Evolutionary conservation across 2,888 invertebrate genomes (phyloP), one percentile per base, ranked within the genome.

Genomic region (Electrophaes corylata): DNA sequence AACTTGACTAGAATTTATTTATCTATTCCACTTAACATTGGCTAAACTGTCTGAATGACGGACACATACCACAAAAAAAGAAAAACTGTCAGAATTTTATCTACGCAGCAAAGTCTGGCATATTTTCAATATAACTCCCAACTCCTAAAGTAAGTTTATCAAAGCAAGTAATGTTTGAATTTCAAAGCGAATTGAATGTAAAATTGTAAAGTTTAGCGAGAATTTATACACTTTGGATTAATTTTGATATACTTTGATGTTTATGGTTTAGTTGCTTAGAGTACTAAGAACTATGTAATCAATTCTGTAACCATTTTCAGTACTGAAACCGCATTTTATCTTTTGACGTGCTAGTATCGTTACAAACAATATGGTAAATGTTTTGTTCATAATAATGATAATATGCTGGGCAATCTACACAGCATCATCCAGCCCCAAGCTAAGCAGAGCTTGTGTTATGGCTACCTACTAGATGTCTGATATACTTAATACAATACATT

Each of bases 111-210:
- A 33, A 33, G 12, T 33, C 4, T 39, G 40, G 39, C 39, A 39
- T 16, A 50, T 45, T 45, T 45, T 26, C 16, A 33, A 33, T 52
- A 18, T 3, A 12, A 26, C 12, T 19, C 11, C 23, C 10, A 19
- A 44, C 26, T 39, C 12, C 20, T n/a, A 31, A 49, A 49, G 47
- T 54, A 23, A 54, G 41, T 43, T 47, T 49, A 49, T 48, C 48
- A 56, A 45, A 49, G 11, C 31, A 12, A 53, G 26, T 26, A 37
- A 43, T 44, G 20, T 49, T 56, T 39, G 44, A 56, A 49, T 40
- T 56, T 20, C 14, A 26, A 48, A 55, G 29, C 14, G 44, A 49
- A 48, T 48, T 41, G 31, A 31, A 5, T 43, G 16, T 33, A 46
- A 40, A 20, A 18, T 48, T 20, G 12, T 29, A 55, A 49, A 47